These are phyloP conservation scores for Vulpes vulpes DNA, from an alignment of 2,113 vertebrate species.

Conservation along the genomic window DNA sequence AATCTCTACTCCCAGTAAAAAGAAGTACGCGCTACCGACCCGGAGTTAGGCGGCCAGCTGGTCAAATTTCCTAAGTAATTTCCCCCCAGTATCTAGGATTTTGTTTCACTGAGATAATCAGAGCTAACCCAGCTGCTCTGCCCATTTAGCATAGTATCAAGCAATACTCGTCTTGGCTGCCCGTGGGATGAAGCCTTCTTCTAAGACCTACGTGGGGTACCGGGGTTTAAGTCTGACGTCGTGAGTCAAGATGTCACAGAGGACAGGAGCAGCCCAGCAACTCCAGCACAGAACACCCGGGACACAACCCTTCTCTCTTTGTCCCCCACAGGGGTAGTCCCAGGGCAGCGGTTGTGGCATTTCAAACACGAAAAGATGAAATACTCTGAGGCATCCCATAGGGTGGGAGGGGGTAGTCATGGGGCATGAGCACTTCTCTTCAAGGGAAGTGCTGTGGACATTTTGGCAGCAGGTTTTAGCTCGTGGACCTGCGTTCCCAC, in stretches of 20 bases:
- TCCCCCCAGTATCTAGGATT: neutral
- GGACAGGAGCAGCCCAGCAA: neutral
- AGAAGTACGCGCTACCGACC: neutral
- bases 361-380: neutral
- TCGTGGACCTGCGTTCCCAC: neutral
- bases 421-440: neutral
- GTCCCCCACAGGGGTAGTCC: neutral
- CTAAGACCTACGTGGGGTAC: neutral
- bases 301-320: neutral
- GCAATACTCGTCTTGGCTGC: neutral
- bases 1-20: neutral
- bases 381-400: neutral
- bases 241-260: neutral
- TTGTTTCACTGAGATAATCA: neutral
- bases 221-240: neutral
- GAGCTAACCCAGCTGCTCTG: neutral
- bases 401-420: too few relatives aligned
- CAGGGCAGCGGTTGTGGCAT: neutral
- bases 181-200: neutral
- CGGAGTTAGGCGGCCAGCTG: neutral
- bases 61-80: neutral
- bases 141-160: neutral
- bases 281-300: neutral
- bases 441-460: neutral
- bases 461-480: neutral